Evolutionary conservation across 2,888 invertebrate species (phyloP).

Genomic region (Dolomedes plantarius): DNA sequence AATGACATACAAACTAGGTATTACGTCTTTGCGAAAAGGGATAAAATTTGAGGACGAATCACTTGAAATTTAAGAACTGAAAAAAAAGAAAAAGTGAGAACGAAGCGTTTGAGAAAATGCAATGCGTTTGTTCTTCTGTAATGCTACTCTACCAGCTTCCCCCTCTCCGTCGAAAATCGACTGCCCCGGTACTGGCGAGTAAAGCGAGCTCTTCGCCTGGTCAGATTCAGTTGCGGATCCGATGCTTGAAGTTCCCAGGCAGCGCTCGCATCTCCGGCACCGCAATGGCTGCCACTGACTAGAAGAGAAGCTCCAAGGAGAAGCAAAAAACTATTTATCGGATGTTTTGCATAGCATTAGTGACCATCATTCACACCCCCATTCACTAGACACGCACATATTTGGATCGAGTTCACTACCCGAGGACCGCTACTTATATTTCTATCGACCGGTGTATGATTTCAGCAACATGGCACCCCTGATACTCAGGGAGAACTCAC

Average conservation of each 20-base stretch:
- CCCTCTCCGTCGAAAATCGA: conserved; percentile 17
- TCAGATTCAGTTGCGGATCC: conserved; percentile 26
- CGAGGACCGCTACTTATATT: background rate
- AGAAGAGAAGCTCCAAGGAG: background rate
- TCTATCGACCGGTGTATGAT: conserved; percentile 53
- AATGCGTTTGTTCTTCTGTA: background rate
- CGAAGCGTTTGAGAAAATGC: background rate
- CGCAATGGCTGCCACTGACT: conserved; percentile 12
- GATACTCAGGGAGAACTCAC: conserved; percentile 50
- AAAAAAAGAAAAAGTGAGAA: background rate
- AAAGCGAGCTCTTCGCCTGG: conserved; percentile 10
- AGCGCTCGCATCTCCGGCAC: background rate
- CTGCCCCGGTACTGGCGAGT: conserved; percentile 5
- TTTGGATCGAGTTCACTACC: background rate
- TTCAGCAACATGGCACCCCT: conserved; percentile 61
- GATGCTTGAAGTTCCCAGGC: background rate
- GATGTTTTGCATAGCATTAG: background rate
- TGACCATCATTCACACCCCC: background rate
- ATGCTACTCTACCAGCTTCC: conserved; percentile 19
- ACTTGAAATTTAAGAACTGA: too few relatives aligned
- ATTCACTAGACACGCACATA: background rate
- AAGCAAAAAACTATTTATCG: background rate
- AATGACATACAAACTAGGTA: too few relatives aligned
- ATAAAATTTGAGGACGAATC: too few relatives aligned
- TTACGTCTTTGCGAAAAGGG: too few relatives aligned